Evolutionary conservation across 2,888 invertebrate genomes (phyloP), one percentile per base, ranked within the genome.

Genomic region (Orthosia cruda): DNA sequence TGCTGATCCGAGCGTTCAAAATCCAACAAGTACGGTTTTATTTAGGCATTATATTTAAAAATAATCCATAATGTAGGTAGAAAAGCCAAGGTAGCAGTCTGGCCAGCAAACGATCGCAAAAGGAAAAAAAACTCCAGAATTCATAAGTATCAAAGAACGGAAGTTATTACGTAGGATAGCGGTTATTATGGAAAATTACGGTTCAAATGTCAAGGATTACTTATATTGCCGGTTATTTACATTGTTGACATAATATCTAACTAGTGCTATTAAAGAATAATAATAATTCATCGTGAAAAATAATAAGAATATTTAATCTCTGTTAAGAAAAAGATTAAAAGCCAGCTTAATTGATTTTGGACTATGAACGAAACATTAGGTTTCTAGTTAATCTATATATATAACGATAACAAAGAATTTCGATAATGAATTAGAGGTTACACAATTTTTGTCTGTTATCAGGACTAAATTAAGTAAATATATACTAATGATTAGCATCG

Each of bases 401-500:
- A 50, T 40, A 11, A 45, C 7, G 26, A 62, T 58, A 45, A n/a
- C 16, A n/a, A 49, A 5, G 1, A 45, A 40, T 45, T 26, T n/a
- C 18, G 40, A 26, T 57, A 59, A 13, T 57, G 15, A 9, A 45
- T 40, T 13, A 26, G 12, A 12, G 7, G 5, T 47, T 45, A 49
- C 23, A 40, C 1, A 62, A 54, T 50, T 23, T 54, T 64, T 80
- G 54, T 83, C 62, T 50, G 72, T 71, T 67, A 55, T 40, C 12
- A 67, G 26, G 2, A 23, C 32, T 47, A 71, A 62, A 45, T 62
- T 61, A 66, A 64, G 16, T 47, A 58, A 52, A 57, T 49, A 47
- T 64, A 64, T 52, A 79, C 55, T 83, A 83, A 83, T 83, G 73
- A 84, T 80, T 80, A 83, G 80, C 80, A 80, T 83, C 84, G 64